Percentiles rank a stretch among this genome's conserved stretches.
These are phyloP conservation scores for Larimichthys crocea DNA, from an alignment of 2,113 vertebrate genomes.

Conservation along the genomic window DNA sequence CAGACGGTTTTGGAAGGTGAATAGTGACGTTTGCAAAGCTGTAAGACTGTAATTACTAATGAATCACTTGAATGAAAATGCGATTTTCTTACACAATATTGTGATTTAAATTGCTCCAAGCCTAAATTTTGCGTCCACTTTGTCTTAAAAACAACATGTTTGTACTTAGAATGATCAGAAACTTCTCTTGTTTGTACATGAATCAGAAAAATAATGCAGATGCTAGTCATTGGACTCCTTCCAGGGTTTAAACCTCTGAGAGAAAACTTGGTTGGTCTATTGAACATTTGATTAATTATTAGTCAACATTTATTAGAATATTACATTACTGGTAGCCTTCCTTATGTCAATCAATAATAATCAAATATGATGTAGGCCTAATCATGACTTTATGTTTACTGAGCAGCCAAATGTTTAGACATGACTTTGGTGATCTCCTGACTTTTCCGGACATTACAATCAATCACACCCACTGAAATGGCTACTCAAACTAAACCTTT, in stretches of 20 bases:
- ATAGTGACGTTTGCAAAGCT: background rate
- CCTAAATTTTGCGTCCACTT: background rate
- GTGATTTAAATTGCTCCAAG: background rate
- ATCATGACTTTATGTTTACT: no score
- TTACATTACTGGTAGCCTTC: background rate
- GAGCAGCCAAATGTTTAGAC: background rate
- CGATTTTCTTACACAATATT: no score
- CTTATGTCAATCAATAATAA: no score
- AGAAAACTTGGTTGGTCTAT: no score
- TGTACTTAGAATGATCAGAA: background rate
- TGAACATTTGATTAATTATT: no score
- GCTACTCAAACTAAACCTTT: background rate
- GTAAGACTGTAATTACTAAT: no score
- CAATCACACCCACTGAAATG: background rate
- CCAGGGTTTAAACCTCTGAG: no score
- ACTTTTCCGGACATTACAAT: no score
- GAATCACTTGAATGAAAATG: no score
- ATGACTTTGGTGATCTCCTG: no score
- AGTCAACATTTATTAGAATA: background rate
- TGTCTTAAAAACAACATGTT: background rate
- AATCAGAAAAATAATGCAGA: background rate
- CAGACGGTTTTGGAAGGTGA: background rate
- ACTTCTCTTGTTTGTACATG: background rate
- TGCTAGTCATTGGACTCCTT: background rate
- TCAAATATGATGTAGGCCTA: no score